phyloP scores from a whole-genome alignment of 1,140 invertebrate species.

The Aphelenchoides avenae region DNA sequence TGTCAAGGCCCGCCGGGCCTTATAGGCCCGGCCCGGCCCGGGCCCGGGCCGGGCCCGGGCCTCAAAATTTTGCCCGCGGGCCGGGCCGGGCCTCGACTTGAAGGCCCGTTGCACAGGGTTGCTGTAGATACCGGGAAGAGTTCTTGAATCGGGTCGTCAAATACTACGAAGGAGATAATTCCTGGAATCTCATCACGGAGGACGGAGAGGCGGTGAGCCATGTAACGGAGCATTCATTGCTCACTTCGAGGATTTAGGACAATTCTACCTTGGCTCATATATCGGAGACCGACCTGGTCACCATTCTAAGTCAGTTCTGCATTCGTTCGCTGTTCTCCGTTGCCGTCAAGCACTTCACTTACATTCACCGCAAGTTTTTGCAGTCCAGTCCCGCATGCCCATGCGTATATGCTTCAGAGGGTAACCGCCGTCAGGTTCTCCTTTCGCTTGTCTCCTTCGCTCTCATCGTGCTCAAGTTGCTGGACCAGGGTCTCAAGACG shows the following conservation, averaged over 20 bases:
- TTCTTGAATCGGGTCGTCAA: slow-evolving; percentile 28
- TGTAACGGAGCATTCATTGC: background rate
- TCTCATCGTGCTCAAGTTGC: slow-evolving; percentile 33
- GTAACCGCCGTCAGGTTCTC: slow-evolving; percentile 16
- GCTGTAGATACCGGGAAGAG: slow-evolving; percentile 32
- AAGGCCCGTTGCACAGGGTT: no score
- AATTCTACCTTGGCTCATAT: slow-evolving; percentile 25
- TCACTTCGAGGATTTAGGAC: no score
- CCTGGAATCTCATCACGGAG: slow-evolving; percentile 36
- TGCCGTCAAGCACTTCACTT: slow-evolving; percentile 30
- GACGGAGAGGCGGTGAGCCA: slow-evolving; percentile 31
- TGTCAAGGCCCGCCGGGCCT: no score
- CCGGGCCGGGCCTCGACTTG: no score
- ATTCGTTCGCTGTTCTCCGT: slow-evolving; percentile 28
- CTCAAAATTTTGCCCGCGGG: no score
- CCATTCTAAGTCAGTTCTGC: slow-evolving; percentile 27
- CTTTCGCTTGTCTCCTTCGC: slow-evolving; percentile 37
- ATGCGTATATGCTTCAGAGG: slow-evolving; percentile 23
- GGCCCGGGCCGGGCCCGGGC: no score
- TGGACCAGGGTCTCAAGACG: slow-evolving; percentile 36
- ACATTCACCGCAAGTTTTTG: slow-evolving; percentile 30
- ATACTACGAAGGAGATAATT: slow-evolving; percentile 37
- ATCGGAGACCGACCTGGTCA: slow-evolving; percentile 28
- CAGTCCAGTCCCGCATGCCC: no score
- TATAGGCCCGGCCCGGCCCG: no score